Conservation (phyloP, 2,797 vertebrate genomes). For the Austrolebias charrua region DNA sequence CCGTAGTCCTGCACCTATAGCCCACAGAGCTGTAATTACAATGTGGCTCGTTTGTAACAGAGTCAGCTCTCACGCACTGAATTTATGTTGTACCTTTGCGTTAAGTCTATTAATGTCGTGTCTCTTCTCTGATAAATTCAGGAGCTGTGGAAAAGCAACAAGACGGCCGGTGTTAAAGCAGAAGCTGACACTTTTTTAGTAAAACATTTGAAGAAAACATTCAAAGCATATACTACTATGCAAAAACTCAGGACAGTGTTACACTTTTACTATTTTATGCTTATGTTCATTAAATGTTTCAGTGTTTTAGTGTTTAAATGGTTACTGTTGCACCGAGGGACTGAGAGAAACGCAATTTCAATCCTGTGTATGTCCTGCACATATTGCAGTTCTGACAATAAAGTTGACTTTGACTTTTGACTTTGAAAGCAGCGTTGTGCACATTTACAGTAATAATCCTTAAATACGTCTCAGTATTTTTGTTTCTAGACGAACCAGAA, state of each 20-base stretch:
- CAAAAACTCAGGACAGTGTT: too few species aligned
- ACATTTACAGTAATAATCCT: background rate
- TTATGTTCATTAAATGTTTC: too few species aligned
- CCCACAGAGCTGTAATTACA: background rate
- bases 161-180: background rate
- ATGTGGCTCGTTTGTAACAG: background rate
- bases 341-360: too few species aligned
- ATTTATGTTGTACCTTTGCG: constrained; percentile 80
- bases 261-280: too few species aligned
- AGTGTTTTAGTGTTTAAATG: too few species aligned
- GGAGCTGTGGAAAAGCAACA: constrained; percentile 76
- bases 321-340: too few species aligned
- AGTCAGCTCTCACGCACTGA: background rate
- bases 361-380: too few species aligned
- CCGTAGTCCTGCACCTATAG: constrained; percentile 91
- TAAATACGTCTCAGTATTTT: background rate
- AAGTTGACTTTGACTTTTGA: too few species aligned
- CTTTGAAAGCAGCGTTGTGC: too few species aligned
- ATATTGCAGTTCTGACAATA: too few species aligned
- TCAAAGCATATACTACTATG: too few species aligned
- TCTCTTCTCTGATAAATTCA: constrained; percentile 91
- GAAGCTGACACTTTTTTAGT: background rate
- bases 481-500: constrained; percentile 78
- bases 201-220: too few species aligned
- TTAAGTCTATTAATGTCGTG: constrained; percentile 88